Percentiles rank a stretch among this genome's conserved stretches.
Evolutionary conservation across 2,888 invertebrate species (phyloP).

Genomic region (Beris morrisii): DNA sequence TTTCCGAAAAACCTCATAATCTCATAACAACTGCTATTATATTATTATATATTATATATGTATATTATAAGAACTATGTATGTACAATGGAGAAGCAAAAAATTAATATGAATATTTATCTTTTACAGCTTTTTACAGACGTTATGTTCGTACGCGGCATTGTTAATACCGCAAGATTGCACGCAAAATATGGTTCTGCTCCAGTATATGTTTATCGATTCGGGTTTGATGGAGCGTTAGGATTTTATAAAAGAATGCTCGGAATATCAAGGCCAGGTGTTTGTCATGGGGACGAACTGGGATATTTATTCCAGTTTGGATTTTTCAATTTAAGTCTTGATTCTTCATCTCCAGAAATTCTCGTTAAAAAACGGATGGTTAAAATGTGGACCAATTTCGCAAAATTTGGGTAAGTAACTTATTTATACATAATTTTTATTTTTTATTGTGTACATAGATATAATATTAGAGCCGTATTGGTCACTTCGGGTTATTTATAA

Average conservation of each 20-base stretch:
- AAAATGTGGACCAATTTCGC: slow-evolving; percentile 69
- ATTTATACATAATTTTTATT: background rate
- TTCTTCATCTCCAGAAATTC: slow-evolving; percentile 62
- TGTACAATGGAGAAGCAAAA: slow-evolving; percentile 20
- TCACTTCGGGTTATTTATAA: too few relatives aligned
- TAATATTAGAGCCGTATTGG: too few relatives aligned
- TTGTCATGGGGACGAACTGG: slow-evolving; percentile 68
- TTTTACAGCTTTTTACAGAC: slow-evolving; percentile 62
- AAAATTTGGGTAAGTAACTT: slow-evolving; percentile 61
- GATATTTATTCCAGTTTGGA: slow-evolving; percentile 66
- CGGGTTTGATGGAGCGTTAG: slow-evolving; percentile 64
- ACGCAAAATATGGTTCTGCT: slow-evolving; percentile 55
- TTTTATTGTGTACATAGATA: too few relatives aligned
- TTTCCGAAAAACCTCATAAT: too few relatives aligned
- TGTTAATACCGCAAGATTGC: slow-evolving; percentile 59
- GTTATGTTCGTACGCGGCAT: slow-evolving; percentile 65
- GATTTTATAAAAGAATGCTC: slow-evolving; percentile 65
- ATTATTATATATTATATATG: too few relatives aligned
- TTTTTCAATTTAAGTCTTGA: slow-evolving; percentile 64
- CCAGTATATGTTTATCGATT: slow-evolving; percentile 66
- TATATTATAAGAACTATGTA: background rate
- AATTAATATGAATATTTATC: slow-evolving; percentile 15
- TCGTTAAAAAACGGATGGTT: slow-evolving; percentile 63
- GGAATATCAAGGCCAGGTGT: slow-evolving; percentile 64
- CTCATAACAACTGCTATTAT: too few relatives aligned